A percentile compares a stretch with the other conserved stretches of the same genome.
Evolutionary conservation across 2,888 invertebrate genomes (phyloP).

Genomic region (Drosophila cognata): DNA sequence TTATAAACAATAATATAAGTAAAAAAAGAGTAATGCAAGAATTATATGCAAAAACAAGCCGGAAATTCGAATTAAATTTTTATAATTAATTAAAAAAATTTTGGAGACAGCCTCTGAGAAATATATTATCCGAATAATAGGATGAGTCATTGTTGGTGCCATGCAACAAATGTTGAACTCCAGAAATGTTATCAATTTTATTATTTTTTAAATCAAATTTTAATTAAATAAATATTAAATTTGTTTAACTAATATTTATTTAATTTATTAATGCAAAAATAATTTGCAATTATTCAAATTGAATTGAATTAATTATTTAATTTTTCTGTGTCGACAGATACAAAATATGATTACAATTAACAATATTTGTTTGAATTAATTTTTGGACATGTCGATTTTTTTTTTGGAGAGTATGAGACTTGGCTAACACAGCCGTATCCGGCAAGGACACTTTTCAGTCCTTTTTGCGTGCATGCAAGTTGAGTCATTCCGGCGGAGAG

Average conservation of each 20-base stretch:
- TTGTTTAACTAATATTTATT: not conserved
- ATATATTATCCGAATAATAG: not conserved
- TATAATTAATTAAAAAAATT: not conserved
- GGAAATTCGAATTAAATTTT: fast-evolving
- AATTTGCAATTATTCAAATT: too few species aligned
- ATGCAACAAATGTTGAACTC: not conserved
- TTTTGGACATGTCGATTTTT: not conserved
- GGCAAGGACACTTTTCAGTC: conserved; percentile 22
- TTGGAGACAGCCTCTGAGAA: fast-evolving
- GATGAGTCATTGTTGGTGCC: not conserved
- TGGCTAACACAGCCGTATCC: not conserved
- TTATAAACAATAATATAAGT: too few species aligned
- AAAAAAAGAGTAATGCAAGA: not conserved
- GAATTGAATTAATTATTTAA: not conserved
- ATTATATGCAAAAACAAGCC: fast-evolving
- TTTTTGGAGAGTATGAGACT: not conserved
- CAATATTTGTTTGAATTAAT: not conserved
- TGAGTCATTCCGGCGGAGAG: not conserved
- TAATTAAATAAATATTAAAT: not conserved
- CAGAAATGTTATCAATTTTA: not conserved
- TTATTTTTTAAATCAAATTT: not conserved
- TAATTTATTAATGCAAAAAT: not conserved
- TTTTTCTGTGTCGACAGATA: not conserved
- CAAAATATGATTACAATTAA: not conserved
- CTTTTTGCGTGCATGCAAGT: conserved; percentile 7